phyloP scores from a whole-genome alignment of 2,888 invertebrate genomes.

The Beris morrisii region DNA sequence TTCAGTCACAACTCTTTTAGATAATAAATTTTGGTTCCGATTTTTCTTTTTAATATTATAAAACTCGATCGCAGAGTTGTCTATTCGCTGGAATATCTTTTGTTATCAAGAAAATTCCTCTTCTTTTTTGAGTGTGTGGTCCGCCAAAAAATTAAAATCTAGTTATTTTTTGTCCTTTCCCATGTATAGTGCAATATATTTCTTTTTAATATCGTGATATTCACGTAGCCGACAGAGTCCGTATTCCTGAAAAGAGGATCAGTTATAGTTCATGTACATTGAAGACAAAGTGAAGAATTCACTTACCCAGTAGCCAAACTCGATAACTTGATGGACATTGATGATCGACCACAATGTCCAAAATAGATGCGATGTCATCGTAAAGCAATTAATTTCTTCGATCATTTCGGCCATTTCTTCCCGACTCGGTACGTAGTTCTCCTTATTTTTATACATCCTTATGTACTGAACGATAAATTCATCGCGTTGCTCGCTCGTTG shows the following conservation, averaged over 20 bases:
- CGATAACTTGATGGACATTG: conserved; percentile 84
- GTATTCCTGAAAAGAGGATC: conserved; percentile 47
- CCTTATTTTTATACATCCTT: conserved; percentile 45
- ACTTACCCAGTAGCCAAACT: conserved; percentile 92
- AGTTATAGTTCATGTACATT: neutral
- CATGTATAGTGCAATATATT: conserved; percentile 4
- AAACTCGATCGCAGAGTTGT: too few species aligned
- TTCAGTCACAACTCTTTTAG: too few species aligned
- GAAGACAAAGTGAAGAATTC: conserved; percentile 4
- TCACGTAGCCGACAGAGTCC: conserved; percentile 50
- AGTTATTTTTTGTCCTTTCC: neutral
- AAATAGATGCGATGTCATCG: conserved; percentile 86
- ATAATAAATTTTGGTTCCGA: too few species aligned
- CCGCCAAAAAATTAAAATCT: too few species aligned
- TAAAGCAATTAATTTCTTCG: conserved; percentile 79
- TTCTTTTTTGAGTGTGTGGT: too few species aligned
- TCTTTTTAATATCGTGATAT: conserved; percentile 45
- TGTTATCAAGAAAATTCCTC: neutral
- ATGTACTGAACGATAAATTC: conserved; percentile 52
- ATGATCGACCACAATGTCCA: conserved; percentile 94
- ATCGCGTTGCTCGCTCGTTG: conserved; percentile 68
- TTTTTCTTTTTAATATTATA: too few species aligned
- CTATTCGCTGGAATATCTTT: neutral
- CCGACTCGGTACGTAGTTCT: conserved; percentile 53
- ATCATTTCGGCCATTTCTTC: conserved; percentile 67